Evolutionary conservation across 2,888 invertebrate genomes (phyloP), one percentile per base, ranked within the genome.

Genomic region (Dicranocentrus wangi): DNA sequence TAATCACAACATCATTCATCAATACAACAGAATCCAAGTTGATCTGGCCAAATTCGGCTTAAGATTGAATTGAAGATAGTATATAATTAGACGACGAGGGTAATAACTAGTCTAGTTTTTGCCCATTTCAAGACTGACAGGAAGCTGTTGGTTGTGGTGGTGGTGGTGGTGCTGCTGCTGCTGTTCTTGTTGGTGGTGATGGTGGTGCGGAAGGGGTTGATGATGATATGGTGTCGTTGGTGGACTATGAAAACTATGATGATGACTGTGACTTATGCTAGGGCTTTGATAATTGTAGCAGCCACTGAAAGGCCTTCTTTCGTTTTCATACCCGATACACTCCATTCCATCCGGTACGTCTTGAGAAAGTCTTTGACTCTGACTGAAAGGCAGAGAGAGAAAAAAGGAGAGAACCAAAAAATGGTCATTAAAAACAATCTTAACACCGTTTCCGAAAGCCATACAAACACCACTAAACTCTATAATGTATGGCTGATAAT

Each of bases 251-350:
- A 68, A 79, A 71, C 32, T 60, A 21, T 63, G 78, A 43, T 63
- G 66, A 53, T 79, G 55, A 70, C 63, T 81, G 60, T 82, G 82
- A 72, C 73, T 84, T 66, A 76, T 55, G 42, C 58, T 78, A 55
- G 73, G 73, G 23, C 58, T 73, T 55, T 32, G 32, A 10, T 32
- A 32, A 32, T 80, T 66, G 79, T 84, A 81, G 68, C 60, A 77
- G 28, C 71, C 75, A 81, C 81, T 81, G 81, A 84, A 84, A 43
- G 84, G 84, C 61, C 68, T 79, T 77, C 84, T 82, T 53, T 83
- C 82, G 25, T 25, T 65, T 13, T 71, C 72, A 23, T 66, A 73
- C 15, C 55, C 69, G 23, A 73, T 47, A 17, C 60, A 72, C 32
- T 72, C 72, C 65, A 58, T 72, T 60, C 79, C 79, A 79, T 79